Conservation (phyloP, 2,797 vertebrate species). For the Hemitrygon akajei region DNA sequence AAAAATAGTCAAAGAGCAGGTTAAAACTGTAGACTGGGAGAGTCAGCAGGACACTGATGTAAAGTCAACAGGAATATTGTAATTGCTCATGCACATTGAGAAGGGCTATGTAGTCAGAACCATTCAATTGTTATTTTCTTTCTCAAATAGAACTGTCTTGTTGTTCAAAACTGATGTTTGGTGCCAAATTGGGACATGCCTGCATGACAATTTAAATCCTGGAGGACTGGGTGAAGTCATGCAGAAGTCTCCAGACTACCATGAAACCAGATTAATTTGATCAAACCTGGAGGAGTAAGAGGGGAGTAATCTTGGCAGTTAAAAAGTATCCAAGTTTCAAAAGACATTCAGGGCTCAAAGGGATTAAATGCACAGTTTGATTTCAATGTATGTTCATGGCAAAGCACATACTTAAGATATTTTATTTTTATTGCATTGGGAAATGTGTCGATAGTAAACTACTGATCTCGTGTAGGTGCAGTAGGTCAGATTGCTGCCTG, state of each 20-base stretch:
- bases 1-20: neutral
- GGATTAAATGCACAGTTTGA: too few relatives aligned
- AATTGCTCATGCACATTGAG: neutral
- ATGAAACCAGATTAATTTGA: neutral
- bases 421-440: too few relatives aligned
- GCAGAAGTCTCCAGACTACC: neutral
- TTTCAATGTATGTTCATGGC: too few relatives aligned
- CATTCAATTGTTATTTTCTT: neutral
- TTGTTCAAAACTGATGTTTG: neutral
- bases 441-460: neutral
- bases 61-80: neutral
- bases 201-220: neutral
- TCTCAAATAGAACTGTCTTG: neutral
- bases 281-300: neutral
- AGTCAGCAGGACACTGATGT: neutral
- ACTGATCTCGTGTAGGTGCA: neutral
- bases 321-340: too few relatives aligned
- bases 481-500: neutral
- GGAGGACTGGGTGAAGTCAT: neutral
- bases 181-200: neutral
- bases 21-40: neutral
- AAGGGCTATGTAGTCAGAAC: neutral
- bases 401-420: too few relatives aligned
- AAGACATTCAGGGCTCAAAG: too few relatives aligned
- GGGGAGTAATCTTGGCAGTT: too few relatives aligned